Evolutionary conservation across 2,888 invertebrate genomes (phyloP).

Genomic region (Lycaena phlaeas): DNA sequence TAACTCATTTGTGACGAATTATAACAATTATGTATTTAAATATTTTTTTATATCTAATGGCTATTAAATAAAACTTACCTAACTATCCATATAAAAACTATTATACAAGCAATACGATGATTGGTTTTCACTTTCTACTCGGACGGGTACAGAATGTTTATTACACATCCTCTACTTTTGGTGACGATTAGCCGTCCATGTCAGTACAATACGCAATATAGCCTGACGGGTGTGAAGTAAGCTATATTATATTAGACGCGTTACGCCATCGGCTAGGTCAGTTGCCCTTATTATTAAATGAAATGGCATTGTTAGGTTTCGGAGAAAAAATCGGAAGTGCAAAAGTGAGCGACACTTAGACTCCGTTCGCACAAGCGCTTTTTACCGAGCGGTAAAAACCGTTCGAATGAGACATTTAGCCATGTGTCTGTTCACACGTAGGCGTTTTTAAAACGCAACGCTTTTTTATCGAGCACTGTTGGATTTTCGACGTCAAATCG

Average conservation of each 20-base stretch:
- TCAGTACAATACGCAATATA: background rate
- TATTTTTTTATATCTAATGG: background rate
- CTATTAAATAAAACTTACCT: background rate
- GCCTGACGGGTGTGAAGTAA: background rate
- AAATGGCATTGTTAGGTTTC: background rate
- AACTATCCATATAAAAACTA: background rate
- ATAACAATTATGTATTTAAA: background rate
- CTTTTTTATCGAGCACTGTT: too few relatives aligned
- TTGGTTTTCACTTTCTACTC: slow-evolving; percentile 2
- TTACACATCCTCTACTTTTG: background rate
- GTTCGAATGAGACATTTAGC: too few relatives aligned
- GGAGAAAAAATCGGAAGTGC: background rate
- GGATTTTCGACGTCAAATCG: too few relatives aligned
- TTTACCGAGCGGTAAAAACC: too few relatives aligned
- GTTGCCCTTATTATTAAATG: too few relatives aligned
- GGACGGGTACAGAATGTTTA: background rate
- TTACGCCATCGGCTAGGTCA: too few relatives aligned
- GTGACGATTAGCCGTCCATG: background rate
- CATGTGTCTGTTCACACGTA: too few relatives aligned
- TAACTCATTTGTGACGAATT: background rate
- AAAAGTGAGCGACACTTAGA: too few relatives aligned
- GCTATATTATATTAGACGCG: too few relatives aligned
- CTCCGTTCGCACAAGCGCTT: too few relatives aligned
- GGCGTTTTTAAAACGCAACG: too few relatives aligned
- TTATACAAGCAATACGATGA: background rate